A percentile compares a stretch with the other conserved stretches of the same genome.
Evolutionary conservation across 1,140 invertebrate genomes (phyloP).

Genomic region (Zaprionus ornatus): DNA sequence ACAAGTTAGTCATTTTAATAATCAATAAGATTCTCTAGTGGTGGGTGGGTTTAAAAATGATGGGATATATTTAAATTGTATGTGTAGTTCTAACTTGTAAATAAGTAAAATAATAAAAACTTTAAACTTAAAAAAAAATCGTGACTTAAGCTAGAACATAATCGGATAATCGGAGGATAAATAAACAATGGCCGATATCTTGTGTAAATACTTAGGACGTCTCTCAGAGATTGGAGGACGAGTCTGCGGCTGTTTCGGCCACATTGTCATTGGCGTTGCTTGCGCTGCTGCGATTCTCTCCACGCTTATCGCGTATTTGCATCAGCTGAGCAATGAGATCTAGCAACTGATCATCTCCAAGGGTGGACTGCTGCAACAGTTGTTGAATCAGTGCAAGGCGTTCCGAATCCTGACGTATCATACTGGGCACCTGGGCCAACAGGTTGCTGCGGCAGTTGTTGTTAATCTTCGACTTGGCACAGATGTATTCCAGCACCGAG

Average conservation of each 20-base stretch:
- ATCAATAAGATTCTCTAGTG: too few relatives aligned
- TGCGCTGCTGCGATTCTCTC: conserved; percentile 13
- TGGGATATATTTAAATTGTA: conserved; percentile 1
- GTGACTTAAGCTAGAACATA: not conserved
- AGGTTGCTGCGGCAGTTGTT: conserved; percentile 64
- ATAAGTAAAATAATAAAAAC: not conserved
- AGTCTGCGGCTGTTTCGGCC: conserved; percentile 76
- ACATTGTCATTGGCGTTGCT: conserved; percentile 49
- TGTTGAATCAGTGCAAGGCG: conserved; percentile 59
- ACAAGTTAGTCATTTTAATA: too few relatives aligned
- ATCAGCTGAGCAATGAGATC: conserved; percentile 72
- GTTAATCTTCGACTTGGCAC: conserved; percentile 81
- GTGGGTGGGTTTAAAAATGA: not conserved
- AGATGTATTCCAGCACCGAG: conserved; percentile 80
- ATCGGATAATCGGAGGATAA: not conserved
- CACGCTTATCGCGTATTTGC: conserved; percentile 32
- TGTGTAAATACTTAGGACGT: conserved; percentile 9
- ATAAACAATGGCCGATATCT: not conserved
- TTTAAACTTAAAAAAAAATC: not conserved
- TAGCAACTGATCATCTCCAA: conserved; percentile 63
- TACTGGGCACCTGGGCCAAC: conserved; percentile 62
- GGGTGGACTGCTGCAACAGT: conserved; percentile 53
- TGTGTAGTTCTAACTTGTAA: not conserved
- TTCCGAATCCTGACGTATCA: conserved; percentile 67
- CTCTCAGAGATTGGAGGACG: conserved; percentile 72